Base-by-base conservation (phyloP, 2,113 vertebrate species). In the Trogon surrucura region DNA sequence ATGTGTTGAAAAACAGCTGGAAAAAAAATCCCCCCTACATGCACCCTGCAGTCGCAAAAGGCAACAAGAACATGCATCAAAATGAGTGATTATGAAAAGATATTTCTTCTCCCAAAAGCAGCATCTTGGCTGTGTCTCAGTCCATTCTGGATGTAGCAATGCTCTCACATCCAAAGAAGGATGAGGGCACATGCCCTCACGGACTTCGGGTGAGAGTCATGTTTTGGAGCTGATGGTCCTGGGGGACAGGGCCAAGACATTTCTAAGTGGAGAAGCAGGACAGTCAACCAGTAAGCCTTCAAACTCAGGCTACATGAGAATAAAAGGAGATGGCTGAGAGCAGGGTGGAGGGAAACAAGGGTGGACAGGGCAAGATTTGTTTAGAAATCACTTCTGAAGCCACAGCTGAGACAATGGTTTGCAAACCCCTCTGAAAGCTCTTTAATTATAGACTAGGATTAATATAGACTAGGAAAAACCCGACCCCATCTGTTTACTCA, bases 401-500 rank as follows among this genome's bases (percentile, higher is more conserved):
- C 16, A n/a, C 0, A 1, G 62, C 56, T 4, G 21, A 91, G 80
- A 97, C 90, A 96, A 86, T 65, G 32, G 85, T 21, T n/a, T 56
- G 60, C 53, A 36, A 57, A 67, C 32, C 71, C 64, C 77, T 78
- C 85, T 70, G 80, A 64, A 88, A 90, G 69, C 10, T 14, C 34
- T 66, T 86, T 74, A 92, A 94, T 88, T 92, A 88, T 29, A 93
- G 90, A 45, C 78, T 5, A 64, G 72, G 72, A 81, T 90, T 93
- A 96, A 92, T 38, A 91, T 26, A 96, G 80, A 44, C 50, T 51
- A 78, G 82, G 85, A 30, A 61, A 92, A 93, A 47, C 62, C 38
- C 84, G 32, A 48, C 74, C 84, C 81, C 70, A 54, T 41, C 73
- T 95, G 91, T 95, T 96, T 82, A 89, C 41, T 80, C 89, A 87